Conservation (phyloP, 1,140 invertebrate genomes). For the Myzus persicae region DNA sequence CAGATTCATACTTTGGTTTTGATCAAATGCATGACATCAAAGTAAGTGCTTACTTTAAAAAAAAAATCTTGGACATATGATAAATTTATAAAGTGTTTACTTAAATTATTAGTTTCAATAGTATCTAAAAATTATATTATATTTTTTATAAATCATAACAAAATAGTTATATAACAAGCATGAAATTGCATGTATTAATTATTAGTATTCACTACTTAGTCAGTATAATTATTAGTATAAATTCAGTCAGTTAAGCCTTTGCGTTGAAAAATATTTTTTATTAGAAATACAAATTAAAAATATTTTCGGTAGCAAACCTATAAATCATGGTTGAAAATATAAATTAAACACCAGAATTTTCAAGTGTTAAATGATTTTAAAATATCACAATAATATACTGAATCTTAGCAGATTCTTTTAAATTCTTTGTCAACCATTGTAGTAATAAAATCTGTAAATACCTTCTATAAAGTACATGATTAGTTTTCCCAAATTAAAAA, state of each 20-base stretch:
- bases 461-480: not conserved
- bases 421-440: not conserved
- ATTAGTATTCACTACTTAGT: not conserved
- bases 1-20: conserved; percentile 95
- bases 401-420: not conserved
- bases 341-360: no score
- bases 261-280: no score
- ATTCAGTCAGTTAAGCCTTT: not conserved
- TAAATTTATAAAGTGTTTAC: not conserved
- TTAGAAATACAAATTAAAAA: not conserved
- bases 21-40: conserved; percentile 92
- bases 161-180: not conserved
- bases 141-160: not conserved
- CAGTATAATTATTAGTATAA: not conserved
- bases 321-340: not conserved
- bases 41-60: conserved; percentile 65
- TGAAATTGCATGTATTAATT: no score
- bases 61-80: not conserved
- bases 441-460: not conserved
- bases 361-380: no score
- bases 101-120: not conserved
- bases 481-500: not conserved
- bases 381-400: no score
- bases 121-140: not conserved
- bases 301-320: not conserved